Conservation (phyloP, 2,797 vertebrate species). For the Trachurus trachurus region DNA sequence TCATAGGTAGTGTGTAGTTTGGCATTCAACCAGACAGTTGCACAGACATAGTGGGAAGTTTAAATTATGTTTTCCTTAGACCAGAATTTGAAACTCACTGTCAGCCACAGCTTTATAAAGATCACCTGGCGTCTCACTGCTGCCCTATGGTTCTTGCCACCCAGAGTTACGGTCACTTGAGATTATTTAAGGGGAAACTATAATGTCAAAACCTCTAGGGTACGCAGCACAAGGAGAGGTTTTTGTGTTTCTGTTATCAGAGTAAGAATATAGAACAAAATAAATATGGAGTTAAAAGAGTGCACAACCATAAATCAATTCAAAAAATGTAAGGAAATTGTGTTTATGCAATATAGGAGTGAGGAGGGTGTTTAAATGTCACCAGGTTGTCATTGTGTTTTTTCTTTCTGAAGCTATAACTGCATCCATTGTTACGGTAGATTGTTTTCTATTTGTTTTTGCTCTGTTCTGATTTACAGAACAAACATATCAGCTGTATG, state of each 20-base stretch:
- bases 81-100: constrained; percentile 39
- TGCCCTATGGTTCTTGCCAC: constrained; percentile 45
- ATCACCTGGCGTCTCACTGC: constrained; percentile 35
- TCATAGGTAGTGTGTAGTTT: background rate
- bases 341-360: too few species aligned
- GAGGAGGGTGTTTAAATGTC: too few species aligned
- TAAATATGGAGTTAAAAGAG: too few species aligned
- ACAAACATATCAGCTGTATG: constrained; percentile 41
- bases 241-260: too few species aligned
- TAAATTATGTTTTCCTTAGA: constrained; percentile 24
- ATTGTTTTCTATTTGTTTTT: constrained; percentile 57
- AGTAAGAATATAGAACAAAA: too few species aligned
- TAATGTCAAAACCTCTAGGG: too few species aligned
- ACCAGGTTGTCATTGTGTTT: too few species aligned
- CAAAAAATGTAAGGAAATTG: too few species aligned
- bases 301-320: too few species aligned
- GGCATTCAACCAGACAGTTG: background rate
- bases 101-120: constrained; percentile 24
- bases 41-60: background rate
- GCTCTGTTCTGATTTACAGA: constrained; percentile 60
- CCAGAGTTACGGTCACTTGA: constrained; percentile 19
- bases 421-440: constrained; percentile 48
- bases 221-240: too few species aligned
- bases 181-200: constrained; percentile 13
- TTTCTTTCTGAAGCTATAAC: constrained; percentile 37